Conservation (phyloP, 2,888 invertebrate species). For the Alcis repandata region DNA sequence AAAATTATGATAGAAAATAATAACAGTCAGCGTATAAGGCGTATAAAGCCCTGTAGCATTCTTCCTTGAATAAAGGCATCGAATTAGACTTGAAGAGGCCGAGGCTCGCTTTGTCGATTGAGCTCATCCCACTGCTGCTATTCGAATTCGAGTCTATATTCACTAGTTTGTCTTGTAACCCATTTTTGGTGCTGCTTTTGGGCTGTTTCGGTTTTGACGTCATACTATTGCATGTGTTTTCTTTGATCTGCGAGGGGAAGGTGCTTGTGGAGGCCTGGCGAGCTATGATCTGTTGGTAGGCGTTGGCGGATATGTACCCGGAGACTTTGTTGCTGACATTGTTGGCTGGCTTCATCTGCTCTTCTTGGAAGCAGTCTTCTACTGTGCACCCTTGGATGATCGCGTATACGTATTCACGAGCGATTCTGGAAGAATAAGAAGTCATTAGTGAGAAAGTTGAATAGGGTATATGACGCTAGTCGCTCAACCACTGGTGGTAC, state of each 20-base stretch:
- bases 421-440: slow-evolving; percentile 78
- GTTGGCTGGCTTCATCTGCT: too few species aligned
- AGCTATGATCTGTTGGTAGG: slow-evolving; percentile 72
- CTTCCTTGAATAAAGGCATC: slow-evolving; percentile 80
- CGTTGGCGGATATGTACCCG: slow-evolving; percentile 74
- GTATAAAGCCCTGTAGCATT: slow-evolving; percentile 16
- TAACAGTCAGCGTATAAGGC: slow-evolving; percentile 51
- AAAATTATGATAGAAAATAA: slow-evolving; percentile 63
- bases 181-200: too few species aligned
- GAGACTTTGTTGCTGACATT: too few species aligned
- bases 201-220: too few species aligned
- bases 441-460: too few species aligned
- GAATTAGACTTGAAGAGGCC: slow-evolving; percentile 76
- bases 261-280: slow-evolving; percentile 60
- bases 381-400: too few species aligned
- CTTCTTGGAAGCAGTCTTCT: too few species aligned
- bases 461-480: too few species aligned
- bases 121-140: slow-evolving; percentile 69
- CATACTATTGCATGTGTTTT: too few species aligned
- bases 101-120: slow-evolving; percentile 67
- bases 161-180: slow-evolving; percentile 81
- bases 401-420: slow-evolving; percentile 88
- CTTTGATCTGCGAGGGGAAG: slow-evolving; percentile 67
- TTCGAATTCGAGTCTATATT: slow-evolving; percentile 78
- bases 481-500: too few species aligned